phyloP scores from a whole-genome alignment of 2,113 vertebrate species.

The Coptodon rendalli region DNA sequence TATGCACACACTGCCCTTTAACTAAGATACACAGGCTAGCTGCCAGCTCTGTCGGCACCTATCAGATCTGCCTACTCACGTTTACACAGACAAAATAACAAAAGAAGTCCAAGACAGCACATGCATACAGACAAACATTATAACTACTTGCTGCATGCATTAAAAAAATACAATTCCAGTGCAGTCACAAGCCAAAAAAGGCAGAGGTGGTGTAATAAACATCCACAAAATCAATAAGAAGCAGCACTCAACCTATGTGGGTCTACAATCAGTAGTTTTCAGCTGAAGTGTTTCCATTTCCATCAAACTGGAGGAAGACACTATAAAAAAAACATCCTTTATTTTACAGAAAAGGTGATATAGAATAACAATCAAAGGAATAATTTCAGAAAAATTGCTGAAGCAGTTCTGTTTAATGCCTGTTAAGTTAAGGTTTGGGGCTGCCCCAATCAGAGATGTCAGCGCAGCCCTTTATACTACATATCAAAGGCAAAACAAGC shows the following conservation, averaged over 20 bases:
- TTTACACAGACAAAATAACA: slow-evolving; percentile 1
- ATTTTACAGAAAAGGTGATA: slow-evolving; percentile 2
- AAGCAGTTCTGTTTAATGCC: neutral
- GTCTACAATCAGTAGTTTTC: slow-evolving; percentile 27
- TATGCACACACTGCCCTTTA: slow-evolving; percentile 65
- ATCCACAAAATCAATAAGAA: neutral
- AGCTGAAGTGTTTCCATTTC: neutral
- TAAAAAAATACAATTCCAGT: neutral
- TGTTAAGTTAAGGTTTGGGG: neutral
- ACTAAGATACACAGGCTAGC: slow-evolving; percentile 42
- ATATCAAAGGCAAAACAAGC: neutral
- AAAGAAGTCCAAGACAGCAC: neutral
- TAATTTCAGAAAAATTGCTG: neutral
- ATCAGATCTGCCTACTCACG: slow-evolving; percentile 39
- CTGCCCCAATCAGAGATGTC: neutral
- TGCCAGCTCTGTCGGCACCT: slow-evolving; percentile 41
- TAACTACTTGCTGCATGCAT: neutral
- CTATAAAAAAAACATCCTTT: slow-evolving; percentile 1
- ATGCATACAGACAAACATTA: neutral
- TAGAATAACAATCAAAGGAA: slow-evolving; percentile 10
- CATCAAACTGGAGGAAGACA: neutral
- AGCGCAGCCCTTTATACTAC: neutral
- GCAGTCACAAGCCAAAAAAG: neutral
- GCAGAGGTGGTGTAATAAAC: neutral
- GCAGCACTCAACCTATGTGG: neutral